These are phyloP conservation scores for Phocides pigmalion DNA, from an alignment of 1,140 invertebrate genomes.

Conservation along the genomic window DNA sequence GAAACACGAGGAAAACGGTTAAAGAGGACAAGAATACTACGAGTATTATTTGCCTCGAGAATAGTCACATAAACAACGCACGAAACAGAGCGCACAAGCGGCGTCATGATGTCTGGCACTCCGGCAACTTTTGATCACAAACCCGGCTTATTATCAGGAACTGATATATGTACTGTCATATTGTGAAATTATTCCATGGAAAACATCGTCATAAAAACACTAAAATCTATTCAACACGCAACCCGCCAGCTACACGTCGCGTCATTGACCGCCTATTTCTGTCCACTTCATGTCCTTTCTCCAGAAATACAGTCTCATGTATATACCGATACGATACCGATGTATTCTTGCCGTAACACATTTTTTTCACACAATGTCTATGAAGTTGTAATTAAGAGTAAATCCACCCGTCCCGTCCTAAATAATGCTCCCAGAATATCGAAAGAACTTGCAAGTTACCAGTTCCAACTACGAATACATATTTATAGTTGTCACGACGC, in stretches of 20 bases:
- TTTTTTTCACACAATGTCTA: background rate
- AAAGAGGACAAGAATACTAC: background rate
- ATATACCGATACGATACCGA: no score
- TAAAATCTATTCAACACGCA: constrained; percentile 36
- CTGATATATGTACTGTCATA: constrained; percentile 37
- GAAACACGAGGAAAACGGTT: background rate
- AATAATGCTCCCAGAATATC: background rate
- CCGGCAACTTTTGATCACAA: constrained; percentile 33
- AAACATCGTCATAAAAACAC: constrained; percentile 27
- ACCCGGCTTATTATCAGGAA: constrained; percentile 44
- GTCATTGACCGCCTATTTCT: constrained; percentile 73
- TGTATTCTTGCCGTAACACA: no score
- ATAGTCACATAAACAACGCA: constrained; percentile 32
- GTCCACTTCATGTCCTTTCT: constrained; percentile 63
- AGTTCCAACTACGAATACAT: no score
- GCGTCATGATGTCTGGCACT: constrained; percentile 49
- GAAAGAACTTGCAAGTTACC: background rate
- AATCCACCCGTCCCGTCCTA: no score
- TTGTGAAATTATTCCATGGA: constrained; percentile 29
- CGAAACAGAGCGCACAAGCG: constrained; percentile 27
- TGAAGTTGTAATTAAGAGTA: background rate
- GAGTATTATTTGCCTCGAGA: constrained; percentile 12
- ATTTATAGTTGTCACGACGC: no score
- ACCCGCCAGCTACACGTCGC: constrained; percentile 45
- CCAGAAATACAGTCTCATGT: constrained; percentile 62